Evolutionary conservation across 2,113 vertebrate species (phyloP), one percentile per base, ranked within the genome.

Genomic region (Lophius piscatorius): DNA sequence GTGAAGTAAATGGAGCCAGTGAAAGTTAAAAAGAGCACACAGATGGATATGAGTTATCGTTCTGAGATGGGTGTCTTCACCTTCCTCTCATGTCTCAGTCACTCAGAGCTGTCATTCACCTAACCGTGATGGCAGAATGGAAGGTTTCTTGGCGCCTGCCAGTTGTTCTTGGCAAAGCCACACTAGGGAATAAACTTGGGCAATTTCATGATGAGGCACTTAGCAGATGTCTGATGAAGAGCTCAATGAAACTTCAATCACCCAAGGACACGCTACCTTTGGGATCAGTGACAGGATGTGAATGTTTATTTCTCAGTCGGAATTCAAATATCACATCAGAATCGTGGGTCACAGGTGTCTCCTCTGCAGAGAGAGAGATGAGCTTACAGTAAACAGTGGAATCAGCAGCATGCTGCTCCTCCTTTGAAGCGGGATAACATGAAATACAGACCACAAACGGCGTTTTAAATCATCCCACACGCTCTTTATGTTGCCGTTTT

Each of bases 171-270:
- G 85, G 85, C 85, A 84, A 31, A 21, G 45, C 29, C 52, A 71
- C 57, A 35, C 74, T 4, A 63, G 78, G 72, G 82, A 86, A 81
- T 78, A 81, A 83, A 84, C 68, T 69, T 77, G 51, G 14, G 50
- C 26, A 61, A 70, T 85, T 81, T 85, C 78, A 82, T 86, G 76
- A 82, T 82, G 76, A 85, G 81, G 78, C 47, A 59, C 68, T 87
- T 78, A 80, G 84, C 78, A 87, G 84, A 78, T 80, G 82, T 78
- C 80, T 86, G 78, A 87, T 68, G 82, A 85, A 82, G 64, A 57
- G 70, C 64, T 75, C 51, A 20, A 58, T 51, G 42, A 67, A 70
- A 72, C 67, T 71, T 76, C 52, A 40, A 75, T 80, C 80, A 81
- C 63, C 74, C 76, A 86, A 87, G 78, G 85, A 81, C 82, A 65